Conservation (phyloP, 2,113 vertebrate species). For the Trichechus manatus region DNA sequence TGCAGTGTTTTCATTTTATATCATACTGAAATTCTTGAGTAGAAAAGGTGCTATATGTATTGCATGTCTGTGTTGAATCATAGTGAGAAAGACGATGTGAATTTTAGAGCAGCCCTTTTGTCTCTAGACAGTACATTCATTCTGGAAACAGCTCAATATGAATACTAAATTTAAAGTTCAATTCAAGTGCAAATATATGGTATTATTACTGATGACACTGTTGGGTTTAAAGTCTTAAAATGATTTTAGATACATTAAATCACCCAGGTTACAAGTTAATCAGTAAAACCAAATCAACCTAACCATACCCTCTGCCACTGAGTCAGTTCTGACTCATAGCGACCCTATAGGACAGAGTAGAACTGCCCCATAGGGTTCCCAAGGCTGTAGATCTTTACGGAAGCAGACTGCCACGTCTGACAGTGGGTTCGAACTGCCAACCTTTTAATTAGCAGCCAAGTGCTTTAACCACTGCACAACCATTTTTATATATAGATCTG, state of each 20-base stretch:
- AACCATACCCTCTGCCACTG: background rate
- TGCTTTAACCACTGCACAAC: too few relatives aligned
- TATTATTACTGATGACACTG: background rate
- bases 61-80: background rate
- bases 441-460: too few relatives aligned
- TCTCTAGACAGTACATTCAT: background rate
- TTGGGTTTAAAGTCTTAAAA: slow-evolving; percentile 12
- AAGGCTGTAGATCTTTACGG: too few relatives aligned
- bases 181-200: background rate
- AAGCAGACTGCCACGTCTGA: too few relatives aligned
- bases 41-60: background rate
- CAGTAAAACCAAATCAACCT: background rate
- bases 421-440: too few relatives aligned
- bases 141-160: slow-evolving; percentile 20
- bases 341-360: too few relatives aligned
- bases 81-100: background rate
- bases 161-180: slow-evolving; percentile 49
- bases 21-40: background rate
- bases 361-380: too few relatives aligned
- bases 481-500: background rate
- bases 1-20: slow-evolving; percentile 14
- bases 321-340: too few relatives aligned
- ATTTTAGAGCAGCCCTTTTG: background rate
- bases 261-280: background rate
- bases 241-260: background rate